Percentiles rank a stretch among this genome's conserved stretches.
Evolutionary conservation across 2,888 invertebrate genomes (phyloP).

Genomic region (Rotaria macrura): DNA sequence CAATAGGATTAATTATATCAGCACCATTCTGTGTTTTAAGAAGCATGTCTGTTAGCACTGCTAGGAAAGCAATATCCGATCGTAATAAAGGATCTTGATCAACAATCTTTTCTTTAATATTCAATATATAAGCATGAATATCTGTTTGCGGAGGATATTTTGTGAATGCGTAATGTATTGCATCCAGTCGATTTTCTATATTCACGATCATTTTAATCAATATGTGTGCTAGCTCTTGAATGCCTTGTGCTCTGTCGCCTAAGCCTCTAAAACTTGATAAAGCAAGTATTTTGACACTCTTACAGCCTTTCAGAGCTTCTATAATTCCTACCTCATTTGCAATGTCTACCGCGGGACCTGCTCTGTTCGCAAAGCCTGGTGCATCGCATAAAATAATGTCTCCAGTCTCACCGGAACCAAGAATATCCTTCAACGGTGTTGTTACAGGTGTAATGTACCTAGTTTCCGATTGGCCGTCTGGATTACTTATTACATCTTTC

Average conservation of each 20-base stretch:
- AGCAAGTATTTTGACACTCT: not conserved
- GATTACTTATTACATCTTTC: not conserved
- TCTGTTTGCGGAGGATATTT: not conserved
- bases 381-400: conserved; percentile 19
- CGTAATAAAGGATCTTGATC: no score
- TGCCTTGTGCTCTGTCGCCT: not conserved
- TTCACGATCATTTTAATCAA: not conserved
- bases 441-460: not conserved
- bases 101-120: no score
- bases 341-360: not conserved
- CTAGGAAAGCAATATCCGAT: no score
- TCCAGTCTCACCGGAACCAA: not conserved
- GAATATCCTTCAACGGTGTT: not conserved
- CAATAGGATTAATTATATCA: no score
- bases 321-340: not conserved
- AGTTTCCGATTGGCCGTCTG: not conserved
- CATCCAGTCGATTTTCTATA: not conserved
- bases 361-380: conserved; percentile 22
- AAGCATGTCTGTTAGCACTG: no score
- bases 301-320: not conserved
- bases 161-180: not conserved
- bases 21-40: no score
- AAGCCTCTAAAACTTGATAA: not conserved
- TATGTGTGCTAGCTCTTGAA: not conserved
- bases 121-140: no score